These are phyloP conservation scores for Bombyx mori DNA, from an alignment of 1,140 invertebrate genomes.

Conservation along the genomic window DNA sequence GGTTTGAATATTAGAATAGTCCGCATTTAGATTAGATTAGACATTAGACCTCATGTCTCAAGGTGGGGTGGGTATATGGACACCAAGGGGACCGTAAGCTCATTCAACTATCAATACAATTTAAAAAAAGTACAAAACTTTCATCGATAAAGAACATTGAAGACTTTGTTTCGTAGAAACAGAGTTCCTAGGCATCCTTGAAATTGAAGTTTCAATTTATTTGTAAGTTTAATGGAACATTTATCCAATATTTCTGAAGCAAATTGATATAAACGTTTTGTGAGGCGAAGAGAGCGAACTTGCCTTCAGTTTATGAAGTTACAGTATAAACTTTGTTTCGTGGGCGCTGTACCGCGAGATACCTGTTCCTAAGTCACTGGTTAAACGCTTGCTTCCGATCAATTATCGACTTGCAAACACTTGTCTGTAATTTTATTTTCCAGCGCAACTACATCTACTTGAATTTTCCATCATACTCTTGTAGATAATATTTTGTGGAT, in stretches of 20 bases:
- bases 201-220: slow-evolving; percentile 14
- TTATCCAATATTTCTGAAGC: slow-evolving; percentile 34
- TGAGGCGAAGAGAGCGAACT: slow-evolving; percentile 23
- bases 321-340: slow-evolving; percentile 26
- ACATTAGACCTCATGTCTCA: too few relatives aligned
- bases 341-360: slow-evolving; percentile 11
- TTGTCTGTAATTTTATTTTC: too few relatives aligned
- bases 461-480: too few relatives aligned
- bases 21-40: too few relatives aligned
- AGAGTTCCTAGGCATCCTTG: not conserved
- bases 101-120: too few relatives aligned
- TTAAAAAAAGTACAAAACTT: too few relatives aligned
- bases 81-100: too few relatives aligned
- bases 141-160: too few relatives aligned
- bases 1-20: too few relatives aligned
- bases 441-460: too few relatives aligned
- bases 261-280: slow-evolving; percentile 31
- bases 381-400: slow-evolving; percentile 1
- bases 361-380: slow-evolving; percentile 8
- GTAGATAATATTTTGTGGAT: too few relatives aligned
- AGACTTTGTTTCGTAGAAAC: slow-evolving; percentile 2
- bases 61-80: too few relatives aligned
- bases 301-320: slow-evolving; percentile 25
- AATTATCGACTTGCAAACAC: not conserved
- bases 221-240: slow-evolving; percentile 29